These are phyloP conservation scores for Epinotia brunnichana DNA, from an alignment of 2,888 invertebrate genomes.

Conservation along the genomic window DNA sequence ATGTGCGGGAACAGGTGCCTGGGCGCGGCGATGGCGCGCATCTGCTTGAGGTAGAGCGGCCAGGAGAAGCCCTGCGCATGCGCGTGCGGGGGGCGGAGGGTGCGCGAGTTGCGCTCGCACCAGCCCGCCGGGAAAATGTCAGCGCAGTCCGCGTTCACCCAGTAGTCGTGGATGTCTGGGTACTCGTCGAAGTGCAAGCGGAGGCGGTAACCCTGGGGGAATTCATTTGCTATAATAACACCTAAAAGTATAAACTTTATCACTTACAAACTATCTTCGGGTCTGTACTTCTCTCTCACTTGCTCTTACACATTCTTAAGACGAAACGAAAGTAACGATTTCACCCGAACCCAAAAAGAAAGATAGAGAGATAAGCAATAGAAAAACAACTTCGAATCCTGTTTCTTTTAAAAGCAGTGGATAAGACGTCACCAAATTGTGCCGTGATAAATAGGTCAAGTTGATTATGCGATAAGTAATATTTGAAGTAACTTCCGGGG, in stretches of 20 bases:
- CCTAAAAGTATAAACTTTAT: background rate
- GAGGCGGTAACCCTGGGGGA: conserved; percentile 87
- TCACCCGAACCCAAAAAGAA: too few species aligned
- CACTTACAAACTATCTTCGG: background rate
- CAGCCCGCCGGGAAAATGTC: conserved; percentile 97
- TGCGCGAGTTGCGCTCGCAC: conserved; percentile 93
- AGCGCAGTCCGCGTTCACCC: conserved; percentile 95
- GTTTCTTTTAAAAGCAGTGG: too few species aligned
- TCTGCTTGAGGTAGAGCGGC: conserved; percentile 91
- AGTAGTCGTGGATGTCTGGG: conserved; percentile 94
- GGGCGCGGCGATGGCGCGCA: conserved; percentile 90
- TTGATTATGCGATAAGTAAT: too few species aligned
- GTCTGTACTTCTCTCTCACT: too few species aligned
- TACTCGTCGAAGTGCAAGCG: conserved; percentile 96
- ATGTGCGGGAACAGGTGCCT: conserved; percentile 89
- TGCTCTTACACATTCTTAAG: too few species aligned
- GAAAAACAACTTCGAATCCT: too few species aligned
- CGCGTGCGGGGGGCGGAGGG: conserved; percentile 90
- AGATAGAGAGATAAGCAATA: too few species aligned
- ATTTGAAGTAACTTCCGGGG: too few species aligned
- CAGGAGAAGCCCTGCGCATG: conserved; percentile 89
- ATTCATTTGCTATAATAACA: background rate
- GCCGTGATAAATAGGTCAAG: too few species aligned
- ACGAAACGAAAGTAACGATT: too few species aligned
- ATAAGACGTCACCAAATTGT: too few species aligned